Evolutionary conservation across 2,797 vertebrate genomes (phyloP), one percentile per base, ranked within the genome.

Genomic region (Manis javanica): DNA sequence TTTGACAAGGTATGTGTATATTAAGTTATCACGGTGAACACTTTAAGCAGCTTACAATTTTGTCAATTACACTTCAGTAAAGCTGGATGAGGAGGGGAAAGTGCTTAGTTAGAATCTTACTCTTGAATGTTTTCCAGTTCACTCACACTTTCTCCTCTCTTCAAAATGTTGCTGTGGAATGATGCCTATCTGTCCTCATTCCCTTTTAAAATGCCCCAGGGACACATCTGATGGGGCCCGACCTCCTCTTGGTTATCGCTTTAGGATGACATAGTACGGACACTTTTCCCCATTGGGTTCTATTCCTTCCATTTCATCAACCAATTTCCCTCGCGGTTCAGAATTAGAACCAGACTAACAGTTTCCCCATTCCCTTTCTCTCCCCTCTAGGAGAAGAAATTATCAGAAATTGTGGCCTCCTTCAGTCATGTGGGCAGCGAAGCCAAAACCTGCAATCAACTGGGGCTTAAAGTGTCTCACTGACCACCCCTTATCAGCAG

Each of bases 311-410:
- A 55, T 82, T 91, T 96, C 95, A 92, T 93, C 95, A 96, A 55
- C 95, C 94, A 95, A 96, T 96, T 96, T 97, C 34, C 31, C 94
- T 88, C 79, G 75, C 51, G 64, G 49, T 95, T 96, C 59, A 71
- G 82, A 92, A 96, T 97, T 96, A 96, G 78, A 42, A 42, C 34
- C n/a, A 95, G 66, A 85, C 66, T 57, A 84, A 63, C 75, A 85
- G 87, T 81, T 92, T 93, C 63, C 31, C 66, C 51, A 63, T 86
- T 83, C 68, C 53, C 61, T 95, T 88, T 79, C 74, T 84, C 75
- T 93, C 42, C 59, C 26, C 75, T 96, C 85, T 90, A 57, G 89
- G 57, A 82, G 74, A 86, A 96, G 78, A 94, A 91, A 95, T 97
- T 87, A 92, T 96, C 64, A 66, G 81, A 96, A 97, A 96, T 86